Evolutionary conservation across 2,113 vertebrate genomes (phyloP), one percentile per base, ranked within the genome.

Genomic region (Tonatia bakeri): DNA sequence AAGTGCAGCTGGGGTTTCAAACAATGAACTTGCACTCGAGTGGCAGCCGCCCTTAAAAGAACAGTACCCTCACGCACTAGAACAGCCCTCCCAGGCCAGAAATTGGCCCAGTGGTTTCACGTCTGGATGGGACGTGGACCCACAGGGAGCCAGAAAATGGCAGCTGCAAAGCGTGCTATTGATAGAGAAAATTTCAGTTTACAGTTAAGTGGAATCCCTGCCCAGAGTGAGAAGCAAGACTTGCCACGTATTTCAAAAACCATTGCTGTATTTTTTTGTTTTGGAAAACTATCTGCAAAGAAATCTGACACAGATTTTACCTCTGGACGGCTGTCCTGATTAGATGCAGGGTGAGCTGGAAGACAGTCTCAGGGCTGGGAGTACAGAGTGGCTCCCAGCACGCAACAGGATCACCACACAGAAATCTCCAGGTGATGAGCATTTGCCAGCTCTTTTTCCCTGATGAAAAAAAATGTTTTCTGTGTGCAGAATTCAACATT

Each of bases 1-100:
- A 97, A 93, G 97, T 83, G 70, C 96, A 97, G 94, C 97, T 98
- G 97, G 93, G 79, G 19, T 43, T 84, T 36, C 0, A 3, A 83
- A 96, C 96, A 96, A 96, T 97, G 88, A 77, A 47, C 64, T 91
- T 83, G 83, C 79, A 79, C 83, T 96, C 84, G 31, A 97, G 91
- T 69, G 79, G 82, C 70, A 76, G 70, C 82, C 36, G 4, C 79
- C 91, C 93, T 94, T 93, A 69, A 83, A 91, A 92, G 88, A 90
- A 86, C 85, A 59, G 86, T 89, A 59, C 82, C 70, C 91, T 95
- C 81, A 24, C 11, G n/a, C 15, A 4, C 15, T 40, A 36, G 28
- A 87, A 77, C 79, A 61, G 92, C 52, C 70, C 64, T 81, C 64
- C 65, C n/a, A 36, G 90, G 86, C 73, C 90, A 96, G 89, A 93